Evolutionary conservation across 2,113 vertebrate genomes (phyloP).

Genomic region (Zapornia atra): DNA sequence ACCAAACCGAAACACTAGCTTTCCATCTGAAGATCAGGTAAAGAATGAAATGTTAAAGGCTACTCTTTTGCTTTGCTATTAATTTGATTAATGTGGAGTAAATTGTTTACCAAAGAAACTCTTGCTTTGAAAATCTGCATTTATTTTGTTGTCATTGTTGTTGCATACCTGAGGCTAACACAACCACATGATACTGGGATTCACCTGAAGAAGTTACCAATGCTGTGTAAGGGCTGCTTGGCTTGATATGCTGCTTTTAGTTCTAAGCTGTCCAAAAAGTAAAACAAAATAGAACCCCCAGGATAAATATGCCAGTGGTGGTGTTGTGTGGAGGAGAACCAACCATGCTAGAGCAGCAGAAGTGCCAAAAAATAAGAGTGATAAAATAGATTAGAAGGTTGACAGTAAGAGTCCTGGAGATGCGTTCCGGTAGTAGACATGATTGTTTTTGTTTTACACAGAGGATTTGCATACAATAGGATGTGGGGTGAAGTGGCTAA

Average conservation of each 20-base stretch:
- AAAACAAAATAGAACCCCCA: background rate
- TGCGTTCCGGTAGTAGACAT: accelerated
- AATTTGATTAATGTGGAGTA: background rate
- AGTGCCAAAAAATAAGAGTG: background rate
- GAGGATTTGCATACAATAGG: background rate
- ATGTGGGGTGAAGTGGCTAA: background rate
- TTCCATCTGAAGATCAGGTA: background rate
- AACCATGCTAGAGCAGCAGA: background rate
- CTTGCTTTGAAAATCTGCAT: background rate
- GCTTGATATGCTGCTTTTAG: background rate
- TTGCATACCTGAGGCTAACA: background rate
- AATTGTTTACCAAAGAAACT: background rate
- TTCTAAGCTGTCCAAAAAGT: background rate
- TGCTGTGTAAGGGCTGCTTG: background rate
- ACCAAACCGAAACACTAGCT: background rate
- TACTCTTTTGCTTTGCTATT: background rate
- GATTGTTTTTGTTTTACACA: accelerated
- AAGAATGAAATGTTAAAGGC: background rate
- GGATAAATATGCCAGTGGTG: background rate
- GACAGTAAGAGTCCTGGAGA: background rate
- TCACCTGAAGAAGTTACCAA: background rate
- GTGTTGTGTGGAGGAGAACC: background rate
- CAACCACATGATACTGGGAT: background rate
- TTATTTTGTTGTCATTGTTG: background rate
- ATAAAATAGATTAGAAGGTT: background rate